phyloP scores from a whole-genome alignment of 2,888 invertebrate species.

The Catotricha subobsoleta region DNA sequence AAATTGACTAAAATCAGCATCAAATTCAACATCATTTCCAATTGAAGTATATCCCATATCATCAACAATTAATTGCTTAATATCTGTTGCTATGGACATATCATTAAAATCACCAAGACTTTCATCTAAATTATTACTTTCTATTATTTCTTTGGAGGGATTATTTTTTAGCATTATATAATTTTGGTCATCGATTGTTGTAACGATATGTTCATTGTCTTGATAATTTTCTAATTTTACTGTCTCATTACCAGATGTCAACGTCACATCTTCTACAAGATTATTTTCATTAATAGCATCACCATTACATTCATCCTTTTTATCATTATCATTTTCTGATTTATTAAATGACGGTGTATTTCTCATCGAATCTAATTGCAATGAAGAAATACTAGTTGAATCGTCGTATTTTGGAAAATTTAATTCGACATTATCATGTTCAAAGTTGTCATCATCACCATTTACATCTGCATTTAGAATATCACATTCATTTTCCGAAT shows the following conservation, averaged over 20 bases:
- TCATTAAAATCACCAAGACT: slow-evolving; percentile 5
- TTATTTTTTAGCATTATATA: background rate
- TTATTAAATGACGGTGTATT: too few species aligned
- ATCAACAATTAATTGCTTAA: too few species aligned
- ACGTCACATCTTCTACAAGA: too few species aligned
- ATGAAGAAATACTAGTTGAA: slow-evolving; percentile 19
- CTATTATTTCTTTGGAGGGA: background rate
- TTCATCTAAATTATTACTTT: background rate
- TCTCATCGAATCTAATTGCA: slow-evolving; percentile 22
- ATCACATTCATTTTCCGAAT: slow-evolving; percentile 8
- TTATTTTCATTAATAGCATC: background rate
- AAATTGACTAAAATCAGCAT: slow-evolving; percentile 17
- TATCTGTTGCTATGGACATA: background rate
- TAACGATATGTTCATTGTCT: background rate
- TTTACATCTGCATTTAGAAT: slow-evolving; percentile 10
- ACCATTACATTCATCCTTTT: background rate
- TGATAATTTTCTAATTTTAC: too few species aligned
- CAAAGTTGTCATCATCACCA: background rate
- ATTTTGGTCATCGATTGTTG: background rate
- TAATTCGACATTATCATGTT: too few species aligned
- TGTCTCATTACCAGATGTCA: too few species aligned
- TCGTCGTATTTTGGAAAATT: too few species aligned
- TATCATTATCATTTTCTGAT: too few species aligned
- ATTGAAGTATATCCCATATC: too few species aligned
- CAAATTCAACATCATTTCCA: slow-evolving; percentile 9